A percentile compares a stretch with the other conserved stretches of the same genome.
Conservation (phyloP, 1,140 invertebrate genomes). For the Sitobion miscanthi region DNA sequence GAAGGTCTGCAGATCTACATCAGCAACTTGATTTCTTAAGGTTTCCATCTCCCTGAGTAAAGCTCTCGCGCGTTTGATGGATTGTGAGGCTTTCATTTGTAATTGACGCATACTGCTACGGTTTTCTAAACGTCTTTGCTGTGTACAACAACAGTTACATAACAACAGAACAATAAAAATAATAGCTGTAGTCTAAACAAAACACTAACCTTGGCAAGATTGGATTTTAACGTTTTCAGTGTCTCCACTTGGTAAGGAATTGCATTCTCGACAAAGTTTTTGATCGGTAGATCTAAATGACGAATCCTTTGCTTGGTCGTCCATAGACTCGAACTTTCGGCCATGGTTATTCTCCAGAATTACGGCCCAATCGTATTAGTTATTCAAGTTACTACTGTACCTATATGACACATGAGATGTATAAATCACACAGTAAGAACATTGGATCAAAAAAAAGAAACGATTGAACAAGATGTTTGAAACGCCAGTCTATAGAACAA, state of each 20-base stretch:
- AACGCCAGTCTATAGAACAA: neutral
- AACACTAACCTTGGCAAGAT: conserved; percentile 32
- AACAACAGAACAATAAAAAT: neutral
- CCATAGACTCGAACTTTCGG: conserved; percentile 43
- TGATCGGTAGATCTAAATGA: conserved; percentile 33
- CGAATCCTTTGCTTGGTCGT: conserved; percentile 43
- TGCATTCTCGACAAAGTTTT: conserved; percentile 40
- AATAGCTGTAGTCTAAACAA: neutral
- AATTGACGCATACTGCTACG: conserved; percentile 29
- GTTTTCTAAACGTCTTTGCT: conserved; percentile 48
- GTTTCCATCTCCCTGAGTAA: conserved; percentile 48
- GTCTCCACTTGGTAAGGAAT: conserved; percentile 40
- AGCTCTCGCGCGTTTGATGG: conserved; percentile 26
- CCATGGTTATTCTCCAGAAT: conserved; percentile 5
- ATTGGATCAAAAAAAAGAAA: neutral
- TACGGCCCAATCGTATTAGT: neutral
- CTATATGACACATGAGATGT: neutral
- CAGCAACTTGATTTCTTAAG: conserved; percentile 42
- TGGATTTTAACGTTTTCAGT: conserved; percentile 22
- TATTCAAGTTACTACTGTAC: neutral
- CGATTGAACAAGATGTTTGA: neutral
- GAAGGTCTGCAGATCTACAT: conserved; percentile 14
- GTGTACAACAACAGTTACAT: neutral
- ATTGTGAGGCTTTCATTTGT: conserved; percentile 42
- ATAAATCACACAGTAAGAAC: neutral